Base-by-base conservation (phyloP, 2,797 vertebrate species). In the Dipus sagitta region DNA sequence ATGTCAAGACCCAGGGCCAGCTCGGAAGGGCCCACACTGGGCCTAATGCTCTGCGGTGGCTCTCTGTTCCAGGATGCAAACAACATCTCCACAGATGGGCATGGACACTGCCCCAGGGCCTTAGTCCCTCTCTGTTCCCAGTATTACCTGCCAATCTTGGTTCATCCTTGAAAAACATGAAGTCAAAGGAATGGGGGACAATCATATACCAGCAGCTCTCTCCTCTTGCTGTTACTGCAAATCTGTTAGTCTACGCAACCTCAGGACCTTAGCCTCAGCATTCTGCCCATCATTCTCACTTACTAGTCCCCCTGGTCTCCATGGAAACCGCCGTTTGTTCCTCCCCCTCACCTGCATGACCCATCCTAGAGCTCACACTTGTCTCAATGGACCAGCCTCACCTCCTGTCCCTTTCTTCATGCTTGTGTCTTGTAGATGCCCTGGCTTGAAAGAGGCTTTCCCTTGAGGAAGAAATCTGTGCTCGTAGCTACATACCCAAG, bases 401-500 rank as follows among this genome's bases (percentile, higher is more conserved):
- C 47, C 26, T 70, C 20, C 84, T 72, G 1, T 24, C 11, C 65
- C 64, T 72, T 74, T 42, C 17, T 42, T 62, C 47, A 64, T 32
- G 58, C 65, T 1, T 78, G 7, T n/a, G 28, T 32, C 91, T 91
- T 71, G 24, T 13, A 84, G 60, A 62, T 12, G 9, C 17, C 26
- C 47, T 81, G 83, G 74, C 21, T 52, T 12, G 10, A 58, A 62
- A 62, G 67, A 71, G 2, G 71, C 14, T 2, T 42, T 21, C 32
- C 15, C 15, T 74, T 23, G 23, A 18, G 18, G 52, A 42, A 12
- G 52, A 71, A 38, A 38, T 28, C 4, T 24, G n/a, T 11, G n/a
- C 0, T 0, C 17, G 0, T 1, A 26, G 58, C 47, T 32, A 34
- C 97, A 2, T 98, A 99, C 99, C 98, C 54, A 99, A 98, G 81